phyloP scores from a whole-genome alignment of 2,797 vertebrate species.

The Sebastolobus alascanus region DNA sequence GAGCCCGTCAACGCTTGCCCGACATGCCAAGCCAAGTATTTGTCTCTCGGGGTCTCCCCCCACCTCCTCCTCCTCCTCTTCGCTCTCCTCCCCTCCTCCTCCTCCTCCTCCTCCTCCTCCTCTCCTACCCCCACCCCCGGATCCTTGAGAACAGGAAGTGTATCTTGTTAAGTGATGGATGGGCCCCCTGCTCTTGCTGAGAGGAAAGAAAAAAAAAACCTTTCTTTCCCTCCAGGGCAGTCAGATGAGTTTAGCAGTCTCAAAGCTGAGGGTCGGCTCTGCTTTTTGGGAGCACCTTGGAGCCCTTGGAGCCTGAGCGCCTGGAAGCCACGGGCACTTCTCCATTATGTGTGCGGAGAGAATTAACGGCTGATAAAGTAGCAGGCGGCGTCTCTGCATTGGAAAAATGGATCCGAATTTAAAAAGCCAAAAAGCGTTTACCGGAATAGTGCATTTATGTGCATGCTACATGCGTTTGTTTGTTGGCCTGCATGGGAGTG shows the following conservation, averaged over 20 bases:
- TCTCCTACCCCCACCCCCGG: constrained; percentile 82
- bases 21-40: constrained; percentile 90
- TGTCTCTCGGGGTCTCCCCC: constrained; percentile 84
- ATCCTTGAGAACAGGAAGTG: constrained; percentile 95
- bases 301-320: constrained; percentile 58
- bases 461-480: constrained; percentile 25
- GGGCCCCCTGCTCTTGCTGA: constrained; percentile 85
- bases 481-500: constrained; percentile 42
- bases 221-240: constrained; percentile 81
- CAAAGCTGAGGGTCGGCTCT: constrained; percentile 71
- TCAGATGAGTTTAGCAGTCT: constrained; percentile 85
- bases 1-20: constrained; percentile 86
- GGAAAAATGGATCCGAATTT: constrained; percentile 9
- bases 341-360: constrained; percentile 48
- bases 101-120: constrained; percentile 3
- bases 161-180: constrained; percentile 93
- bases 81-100: constrained; percentile 3
- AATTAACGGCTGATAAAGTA: constrained; percentile 57
- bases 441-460: neutral
- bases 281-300: constrained; percentile 62
- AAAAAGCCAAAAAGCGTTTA: constrained; percentile 7
- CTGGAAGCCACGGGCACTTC: constrained; percentile 56
- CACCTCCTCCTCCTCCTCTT: constrained; percentile 24
- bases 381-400: constrained; percentile 31
- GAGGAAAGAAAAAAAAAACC: constrained; percentile 77